Percentiles rank a stretch among this genome's conserved stretches.
Evolutionary conservation across 2,888 invertebrate genomes (phyloP).

Genomic region (Hyppa rectilinea): DNA sequence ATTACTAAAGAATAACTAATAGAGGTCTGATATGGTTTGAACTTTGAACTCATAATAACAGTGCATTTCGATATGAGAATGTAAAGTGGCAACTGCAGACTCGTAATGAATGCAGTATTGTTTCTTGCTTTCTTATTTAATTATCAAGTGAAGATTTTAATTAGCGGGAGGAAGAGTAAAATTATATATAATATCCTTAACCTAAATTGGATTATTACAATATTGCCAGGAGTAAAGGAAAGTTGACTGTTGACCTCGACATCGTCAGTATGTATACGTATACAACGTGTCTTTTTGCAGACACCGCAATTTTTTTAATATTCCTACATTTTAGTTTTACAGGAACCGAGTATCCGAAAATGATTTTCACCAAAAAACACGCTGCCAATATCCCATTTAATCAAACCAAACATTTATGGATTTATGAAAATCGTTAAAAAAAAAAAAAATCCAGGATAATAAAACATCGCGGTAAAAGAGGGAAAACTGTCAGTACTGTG

Average conservation of each 20-base stretch:
- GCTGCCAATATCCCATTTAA: not conserved
- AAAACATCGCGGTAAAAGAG: not conserved
- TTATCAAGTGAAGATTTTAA: not conserved
- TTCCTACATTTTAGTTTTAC: not conserved
- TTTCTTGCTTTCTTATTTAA: not conserved
- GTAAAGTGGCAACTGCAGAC: not conserved
- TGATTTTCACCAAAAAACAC: not conserved
- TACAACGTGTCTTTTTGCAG: not conserved
- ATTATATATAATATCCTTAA: not conserved
- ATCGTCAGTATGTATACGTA: not conserved
- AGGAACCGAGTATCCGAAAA: not conserved
- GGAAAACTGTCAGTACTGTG: not conserved
- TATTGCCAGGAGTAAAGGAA: not conserved
- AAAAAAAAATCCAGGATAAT: conserved; percentile 3
- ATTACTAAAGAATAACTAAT: too few relatives aligned
- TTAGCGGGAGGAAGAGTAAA: too few relatives aligned
- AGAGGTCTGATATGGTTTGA: too few relatives aligned
- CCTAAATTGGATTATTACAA: not conserved
- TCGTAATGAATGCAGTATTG: not conserved
- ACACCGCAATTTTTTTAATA: not conserved
- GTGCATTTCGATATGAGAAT: not conserved
- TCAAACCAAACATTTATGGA: not conserved
- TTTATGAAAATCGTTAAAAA: conserved; percentile 1
- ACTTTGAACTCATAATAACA: conserved; percentile 2
- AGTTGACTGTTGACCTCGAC: not conserved